Evolutionary conservation across 2,888 invertebrate species (phyloP), one percentile per base, ranked within the genome.

Genomic region (Mantis religiosa): DNA sequence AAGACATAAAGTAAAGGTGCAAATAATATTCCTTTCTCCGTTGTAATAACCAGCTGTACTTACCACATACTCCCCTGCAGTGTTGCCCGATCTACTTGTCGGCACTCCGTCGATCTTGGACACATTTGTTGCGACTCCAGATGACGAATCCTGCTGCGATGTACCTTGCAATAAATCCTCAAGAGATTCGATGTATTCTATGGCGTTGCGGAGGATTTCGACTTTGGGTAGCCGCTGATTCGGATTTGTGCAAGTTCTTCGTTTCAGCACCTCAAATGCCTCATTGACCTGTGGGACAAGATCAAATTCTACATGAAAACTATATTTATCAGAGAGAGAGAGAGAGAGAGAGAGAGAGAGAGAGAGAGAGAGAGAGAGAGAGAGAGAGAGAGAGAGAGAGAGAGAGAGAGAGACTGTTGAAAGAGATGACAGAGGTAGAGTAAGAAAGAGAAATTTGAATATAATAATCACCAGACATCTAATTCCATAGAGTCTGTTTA

Each of bases 191-290:
- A 99, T 99, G 93, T 99, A 99, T 92, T 99, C 99, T 92, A 99
- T 99, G 83, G 99, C 99, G 91, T 98, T 98, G 90, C 99, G 95
- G 82, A 99, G 95, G 91, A 99, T 99, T 94, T 99, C 99, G 90
- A 99, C 97, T 94, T 99, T 99, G 1, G 99, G 99, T 91, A 99
- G 94, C 88, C 99, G 95, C 92, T 99, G 99, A 92, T 98, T 98
- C 1, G 99, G 99, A 94, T 98, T 98, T 89, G 98, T 97, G 92
- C 99, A 97, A 0, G 99, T 98, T 89, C 99, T 94, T 92, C 97
- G 95, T 92, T 99, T 97, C 82, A 99, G 94, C 90, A 98, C 96
- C 93, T 99, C 99, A 93, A 99, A 99, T 0, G 99, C 99, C 93
- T 99, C 99, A 93, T 99, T 99, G 89, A 99, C 99, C 97, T 98